Base-by-base conservation (phyloP, 2,113 vertebrate species). In the Lates calcarifer region DNA sequence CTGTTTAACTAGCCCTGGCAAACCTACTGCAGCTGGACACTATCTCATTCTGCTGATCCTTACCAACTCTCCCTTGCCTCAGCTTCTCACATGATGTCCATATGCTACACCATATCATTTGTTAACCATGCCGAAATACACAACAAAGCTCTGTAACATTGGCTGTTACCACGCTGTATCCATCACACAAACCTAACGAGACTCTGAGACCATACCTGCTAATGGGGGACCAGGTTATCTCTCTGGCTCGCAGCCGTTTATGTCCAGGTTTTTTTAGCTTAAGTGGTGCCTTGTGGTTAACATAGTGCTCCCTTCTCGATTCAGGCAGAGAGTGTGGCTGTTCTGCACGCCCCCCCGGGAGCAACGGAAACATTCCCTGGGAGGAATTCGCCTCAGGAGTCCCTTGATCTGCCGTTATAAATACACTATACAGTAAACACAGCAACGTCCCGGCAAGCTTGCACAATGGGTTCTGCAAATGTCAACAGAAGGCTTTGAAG, bases 321-420 rank as follows among this genome's bases (percentile, higher is more conserved):
- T 85, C 88, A 57, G 74, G 45, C 63, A 51, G 64, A 65, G 76
- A 63, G 77, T 64, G 77, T 18, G 56, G 75, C 31, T 79, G 86
- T 73, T 87, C 33, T 4, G 82, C 72, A 85, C 67, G 74, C 73
- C 81, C 87, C 57, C 90, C 88, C 26, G 75, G 82, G 91, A 85
- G 79, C 61, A 66, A 55, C 45, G 85, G 81, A 91, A 85, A 89
- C 82, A 90, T 90, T 83, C 85, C 91, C 87, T 53, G 39, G 67
- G 70, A 87, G 85, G 79, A 90, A 81, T 69, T 55, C 20, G 64
- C 77, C 92, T 82, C 83, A 31, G 77, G 84, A 91, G 91, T 60
- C 76, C 76, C 90, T 85, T 83, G 84, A 69, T 85, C 62, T 76
- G 86, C 71, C 24, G 83, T 88, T 93, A 91, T 92, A 94, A 92